phyloP scores from a whole-genome alignment of 2,888 invertebrate genomes.

The Torymus tubicola region DNA sequence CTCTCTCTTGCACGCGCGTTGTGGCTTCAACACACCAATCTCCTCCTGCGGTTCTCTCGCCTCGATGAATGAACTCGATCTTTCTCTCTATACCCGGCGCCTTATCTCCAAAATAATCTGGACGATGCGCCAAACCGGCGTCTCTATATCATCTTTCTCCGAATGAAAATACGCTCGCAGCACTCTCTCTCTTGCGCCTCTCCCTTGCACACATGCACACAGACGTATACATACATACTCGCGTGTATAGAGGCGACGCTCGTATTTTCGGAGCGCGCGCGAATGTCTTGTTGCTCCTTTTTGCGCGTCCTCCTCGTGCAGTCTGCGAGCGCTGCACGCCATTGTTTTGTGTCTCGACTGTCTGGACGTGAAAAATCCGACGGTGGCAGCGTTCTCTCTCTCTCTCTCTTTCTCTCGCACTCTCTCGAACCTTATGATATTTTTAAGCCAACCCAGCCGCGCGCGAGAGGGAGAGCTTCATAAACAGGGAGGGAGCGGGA shows the following conservation, averaged over 20 bases:
- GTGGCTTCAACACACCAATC: no score
- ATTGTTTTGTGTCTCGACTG: slow-evolving; percentile 53
- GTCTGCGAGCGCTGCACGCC: slow-evolving; percentile 39
- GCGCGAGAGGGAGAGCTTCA: slow-evolving; percentile 17
- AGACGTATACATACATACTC: no score
- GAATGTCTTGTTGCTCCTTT: slow-evolving; percentile 5
- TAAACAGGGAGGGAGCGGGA: slow-evolving; percentile 29
- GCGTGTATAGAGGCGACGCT: background rate
- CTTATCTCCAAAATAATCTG: background rate
- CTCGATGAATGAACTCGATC: no score
- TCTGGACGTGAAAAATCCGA: no score
- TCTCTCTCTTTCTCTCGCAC: background rate
- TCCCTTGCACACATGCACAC: no score
- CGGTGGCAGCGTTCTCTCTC: no score
- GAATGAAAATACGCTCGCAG: no score
- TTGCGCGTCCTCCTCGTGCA: slow-evolving; percentile 5
- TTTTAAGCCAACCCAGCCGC: slow-evolving; percentile 36
- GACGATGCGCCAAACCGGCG: background rate
- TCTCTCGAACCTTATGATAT: slow-evolving; percentile 41
- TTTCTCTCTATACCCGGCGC: no score
- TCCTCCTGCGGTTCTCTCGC: no score
- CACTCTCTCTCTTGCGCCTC: no score
- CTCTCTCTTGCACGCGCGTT: no score
- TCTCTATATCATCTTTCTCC: no score
- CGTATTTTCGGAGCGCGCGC: slow-evolving; percentile 2